Conservation (phyloP, 2,888 invertebrate genomes). For the Tenodera sinensis region DNA sequence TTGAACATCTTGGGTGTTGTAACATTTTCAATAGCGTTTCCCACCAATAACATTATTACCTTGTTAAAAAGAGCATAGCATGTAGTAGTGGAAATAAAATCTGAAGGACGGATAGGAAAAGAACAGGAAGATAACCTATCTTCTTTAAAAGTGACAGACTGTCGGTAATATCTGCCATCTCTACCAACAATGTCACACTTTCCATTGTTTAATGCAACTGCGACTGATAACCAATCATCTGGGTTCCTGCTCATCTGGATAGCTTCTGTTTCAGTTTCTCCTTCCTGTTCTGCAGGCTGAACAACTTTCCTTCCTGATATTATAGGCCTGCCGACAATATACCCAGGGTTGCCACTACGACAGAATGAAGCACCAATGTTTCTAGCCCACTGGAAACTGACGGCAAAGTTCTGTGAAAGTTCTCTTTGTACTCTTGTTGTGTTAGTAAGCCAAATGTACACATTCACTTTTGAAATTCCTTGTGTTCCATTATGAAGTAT, state of each 20-base stretch:
- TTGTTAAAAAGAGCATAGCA: constrained; percentile 42
- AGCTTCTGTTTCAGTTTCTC: constrained; percentile 33
- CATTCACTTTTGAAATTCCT: constrained; percentile 46
- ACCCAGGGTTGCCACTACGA: constrained; percentile 76
- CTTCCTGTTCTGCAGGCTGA: constrained; percentile 36
- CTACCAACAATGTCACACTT: constrained; percentile 35
- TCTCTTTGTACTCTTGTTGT: constrained; percentile 34
- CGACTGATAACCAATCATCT: constrained; percentile 40
- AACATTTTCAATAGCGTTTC: constrained; percentile 37
- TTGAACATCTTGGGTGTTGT: constrained; percentile 39
- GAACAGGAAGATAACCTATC: constrained; percentile 40
- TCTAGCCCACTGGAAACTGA: constrained; percentile 30
- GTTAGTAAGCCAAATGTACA: constrained; percentile 44
- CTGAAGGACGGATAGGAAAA: constrained; percentile 35
- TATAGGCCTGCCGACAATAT: constrained; percentile 62
- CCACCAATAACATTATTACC: constrained; percentile 38
- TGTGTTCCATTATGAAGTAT: constrained; percentile 49
- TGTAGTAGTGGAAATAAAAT: constrained; percentile 37
- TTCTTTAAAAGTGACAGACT: constrained; percentile 41
- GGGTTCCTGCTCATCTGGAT: constrained; percentile 31
- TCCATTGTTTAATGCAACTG: constrained; percentile 38
- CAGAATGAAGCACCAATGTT: constrained; percentile 36
- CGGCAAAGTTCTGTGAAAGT: constrained; percentile 23
- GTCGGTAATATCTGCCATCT: constrained; percentile 30
- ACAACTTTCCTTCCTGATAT: constrained; percentile 46